phyloP scores from a whole-genome alignment of 2,888 invertebrate genomes.

The Gortyna flavago region DNA sequence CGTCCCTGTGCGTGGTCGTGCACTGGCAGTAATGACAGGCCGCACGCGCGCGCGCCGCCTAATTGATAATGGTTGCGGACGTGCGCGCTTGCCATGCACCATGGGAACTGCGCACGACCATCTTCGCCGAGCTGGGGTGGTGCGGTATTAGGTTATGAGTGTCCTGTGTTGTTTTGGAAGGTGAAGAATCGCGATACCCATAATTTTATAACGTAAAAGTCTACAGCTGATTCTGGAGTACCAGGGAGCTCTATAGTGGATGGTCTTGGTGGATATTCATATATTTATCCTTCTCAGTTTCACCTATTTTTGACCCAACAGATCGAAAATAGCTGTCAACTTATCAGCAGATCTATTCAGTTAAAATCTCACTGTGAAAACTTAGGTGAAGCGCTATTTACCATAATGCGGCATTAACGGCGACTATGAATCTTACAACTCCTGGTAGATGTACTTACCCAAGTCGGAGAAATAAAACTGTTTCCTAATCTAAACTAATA shows the following conservation, averaged over 20 bases:
- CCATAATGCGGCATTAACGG: no score
- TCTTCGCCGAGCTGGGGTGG: slow-evolving; percentile 60
- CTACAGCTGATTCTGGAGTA: background rate
- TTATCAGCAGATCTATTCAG: no score
- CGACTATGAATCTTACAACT: no score
- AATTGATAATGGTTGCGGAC: slow-evolving; percentile 88
- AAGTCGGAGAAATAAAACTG: no score
- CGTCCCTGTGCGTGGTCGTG: slow-evolving; percentile 84
- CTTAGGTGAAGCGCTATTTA: no score
- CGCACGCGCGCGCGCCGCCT: slow-evolving; percentile 87
- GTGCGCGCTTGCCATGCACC: slow-evolving; percentile 81
- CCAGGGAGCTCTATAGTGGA: background rate
- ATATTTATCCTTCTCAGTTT: background rate
- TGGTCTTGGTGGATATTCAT: background rate
- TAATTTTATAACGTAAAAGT: background rate
- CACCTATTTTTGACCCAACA: no score
- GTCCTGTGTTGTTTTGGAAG: slow-evolving; percentile 3
- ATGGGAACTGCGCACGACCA: slow-evolving; percentile 77
- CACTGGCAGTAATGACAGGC: slow-evolving; percentile 86
- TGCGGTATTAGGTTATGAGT: slow-evolving; percentile 67
- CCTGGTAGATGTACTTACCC: no score
- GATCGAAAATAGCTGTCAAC: no score
- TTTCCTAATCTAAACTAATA: no score
- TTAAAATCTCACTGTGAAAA: no score
- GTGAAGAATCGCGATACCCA: background rate